Evolutionary conservation across 2,888 invertebrate genomes (phyloP), one percentile per base, ranked within the genome.

Genomic region (Xanthorhoe spadicearia): DNA sequence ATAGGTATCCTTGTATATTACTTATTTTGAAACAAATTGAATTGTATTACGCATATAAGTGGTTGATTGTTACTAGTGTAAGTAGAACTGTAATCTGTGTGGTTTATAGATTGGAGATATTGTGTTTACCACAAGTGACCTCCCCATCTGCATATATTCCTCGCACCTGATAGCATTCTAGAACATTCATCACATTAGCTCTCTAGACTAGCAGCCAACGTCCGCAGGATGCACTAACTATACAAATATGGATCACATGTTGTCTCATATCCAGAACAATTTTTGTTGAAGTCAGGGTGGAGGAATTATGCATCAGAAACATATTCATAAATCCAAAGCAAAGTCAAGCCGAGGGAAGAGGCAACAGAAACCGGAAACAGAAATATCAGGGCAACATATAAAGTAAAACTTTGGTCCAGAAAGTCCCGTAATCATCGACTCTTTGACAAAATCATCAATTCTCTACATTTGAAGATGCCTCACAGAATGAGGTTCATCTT

Each of bases 241-340:
- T 64, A 85, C 75, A 75, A 64, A 71, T 63, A 73, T 71, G 67
- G 81, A 84, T 79, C 81, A 82, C 82, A 84, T 81, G 85, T 82
- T 78, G 74, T 82, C 83, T 82, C 80, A 80, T 80, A 86, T 90
- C 90, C 91, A 90, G 90, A 92, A 92, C 91, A 89, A 90, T 91
- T 90, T 90, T 90, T 84, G 68, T 76, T 75, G 78, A 72, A 76
- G 74, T 77, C 76, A 76, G 77, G 82, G 74, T 75, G 76, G 82
- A 83, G 81, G 83, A 83, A 83, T 80, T 83, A 84, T 83, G 84
- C 84, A 80, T 68, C 59, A 69, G 60, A 58, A 77, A 71, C 64
- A 61, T 67, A 60, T 61, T 55, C 32, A 64, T 61, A 58, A 61
- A 59, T 58, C 66, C 50, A 64, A 71, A 65, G 66, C 62, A 64